A percentile compares a stretch with the other conserved stretches of the same genome.
phyloP scores from a whole-genome alignment of 2,113 vertebrate genomes.

The Bubo bubo region DNA sequence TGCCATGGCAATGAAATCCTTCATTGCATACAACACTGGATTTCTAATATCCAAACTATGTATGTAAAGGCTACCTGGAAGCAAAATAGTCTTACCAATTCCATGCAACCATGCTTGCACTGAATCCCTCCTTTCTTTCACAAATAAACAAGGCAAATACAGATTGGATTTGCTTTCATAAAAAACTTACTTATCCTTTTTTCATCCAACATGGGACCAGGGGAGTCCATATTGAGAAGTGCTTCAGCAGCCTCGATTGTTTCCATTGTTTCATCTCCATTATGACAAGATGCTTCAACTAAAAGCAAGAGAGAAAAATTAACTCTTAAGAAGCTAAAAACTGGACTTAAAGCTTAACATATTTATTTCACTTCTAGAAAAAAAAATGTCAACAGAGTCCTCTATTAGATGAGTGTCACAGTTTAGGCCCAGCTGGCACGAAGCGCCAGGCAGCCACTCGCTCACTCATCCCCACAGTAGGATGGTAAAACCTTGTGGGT shows the following conservation, averaged over 20 bases:
- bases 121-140: neutral
- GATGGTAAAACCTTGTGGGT: too few relatives aligned
- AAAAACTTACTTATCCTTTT: slow-evolving; percentile 86
- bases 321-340: neutral
- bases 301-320: slow-evolving; percentile 7
- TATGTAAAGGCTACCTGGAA: neutral
- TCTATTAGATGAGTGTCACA: neutral
- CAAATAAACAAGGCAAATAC: neutral
- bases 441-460: too few relatives aligned
- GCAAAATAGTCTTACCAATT: neutral
- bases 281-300: slow-evolving; percentile 91
- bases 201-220: slow-evolving; percentile 83
- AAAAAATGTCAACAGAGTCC: neutral
- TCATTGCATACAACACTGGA: neutral
- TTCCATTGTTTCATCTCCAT: slow-evolving; percentile 90
- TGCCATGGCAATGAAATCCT: neutral
- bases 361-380: neutral
- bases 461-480: too few relatives aligned
- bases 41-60: neutral
- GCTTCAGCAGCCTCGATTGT: slow-evolving; percentile 91
- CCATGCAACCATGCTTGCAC: neutral
- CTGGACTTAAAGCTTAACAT: neutral
- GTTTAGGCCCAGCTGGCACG: too few relatives aligned
- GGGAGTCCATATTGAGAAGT: slow-evolving; percentile 91
- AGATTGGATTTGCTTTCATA: neutral